Evolutionary conservation across 2,888 invertebrate species (phyloP), one percentile per base, ranked within the genome.

Genomic region (Drosophila recens): DNA sequence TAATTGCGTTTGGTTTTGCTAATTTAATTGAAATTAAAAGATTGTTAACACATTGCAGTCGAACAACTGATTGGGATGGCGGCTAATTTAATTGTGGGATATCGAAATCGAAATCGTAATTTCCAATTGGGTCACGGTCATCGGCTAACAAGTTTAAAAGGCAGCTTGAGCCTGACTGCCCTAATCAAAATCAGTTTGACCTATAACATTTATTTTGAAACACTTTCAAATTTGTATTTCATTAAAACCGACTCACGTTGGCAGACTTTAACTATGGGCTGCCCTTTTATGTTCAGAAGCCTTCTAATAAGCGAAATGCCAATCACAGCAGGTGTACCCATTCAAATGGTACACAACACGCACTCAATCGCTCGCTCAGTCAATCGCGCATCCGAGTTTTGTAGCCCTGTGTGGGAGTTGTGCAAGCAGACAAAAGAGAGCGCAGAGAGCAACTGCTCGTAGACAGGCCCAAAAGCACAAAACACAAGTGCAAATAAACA

Each of bases 91-190:
- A 71, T 67, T 57, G 49, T 11, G 11, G 36, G 23, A 33, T 46
- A 51, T 62, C 42, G 66, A 38, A 53, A 65, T 67, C 33, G 48
- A 62, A n/a, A 59, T 51, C 69, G 61, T 62, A 58, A 42, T 68
- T 73, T 11, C 40, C 65, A 69, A 86, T 82, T 70, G 79, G 83
- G 79, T 82, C 86, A 82, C n/a, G 83, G 86, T 70, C 83, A 70
- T 38, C 67, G 62, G 62, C n/a, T 9, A n/a, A 3, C n/a, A 27
- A 13, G 13, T n/a, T 46, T 46, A n/a, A 27, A n/a, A 38, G 38
- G 8, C 38, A 38, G 38, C 6, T 38, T 6, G 27, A 38, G n/a
- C 38, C 6, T n/a, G n/a, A 38, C 6, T 45, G 23, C 0, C 23
- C 23, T 11, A 43, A 36, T 4, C 13, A 36, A 13, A 13, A 13